Percentiles rank a stretch among this genome's conserved stretches.
These are phyloP conservation scores for Apocheima hispidaria DNA, from an alignment of 2,888 invertebrate genomes.

Conservation along the genomic window DNA sequence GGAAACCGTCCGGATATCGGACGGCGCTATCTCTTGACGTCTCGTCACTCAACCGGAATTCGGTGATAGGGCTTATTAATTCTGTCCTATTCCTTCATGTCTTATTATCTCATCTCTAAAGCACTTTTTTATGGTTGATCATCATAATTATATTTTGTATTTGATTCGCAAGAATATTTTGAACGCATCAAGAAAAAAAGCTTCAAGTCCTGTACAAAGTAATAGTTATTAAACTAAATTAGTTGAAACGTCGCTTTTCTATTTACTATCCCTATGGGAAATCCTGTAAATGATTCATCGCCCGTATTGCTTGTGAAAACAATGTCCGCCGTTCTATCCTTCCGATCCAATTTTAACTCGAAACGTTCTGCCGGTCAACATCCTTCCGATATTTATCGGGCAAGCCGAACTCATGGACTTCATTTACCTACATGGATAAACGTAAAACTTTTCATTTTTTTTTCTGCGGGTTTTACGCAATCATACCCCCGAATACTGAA, in stretches of 20 bases:
- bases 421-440: slow-evolving; percentile 19
- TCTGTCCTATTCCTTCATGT: slow-evolving; percentile 28
- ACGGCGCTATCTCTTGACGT: slow-evolving; percentile 53
- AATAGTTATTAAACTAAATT: slow-evolving; percentile 16
- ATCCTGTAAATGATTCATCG: slow-evolving; percentile 43
- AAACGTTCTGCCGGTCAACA: slow-evolving; percentile 38
- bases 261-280: slow-evolving; percentile 36
- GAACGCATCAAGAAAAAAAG: not conserved
- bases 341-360: slow-evolving; percentile 43
- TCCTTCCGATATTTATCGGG: slow-evolving; percentile 33
- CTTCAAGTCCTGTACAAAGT: too few species aligned
- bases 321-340: slow-evolving; percentile 36
- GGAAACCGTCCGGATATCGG: slow-evolving; percentile 55
- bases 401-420: slow-evolving; percentile 11
- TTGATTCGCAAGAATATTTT: not conserved
- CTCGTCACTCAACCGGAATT: slow-evolving; percentile 39
- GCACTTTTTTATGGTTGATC: too few species aligned
- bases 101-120: too few species aligned
- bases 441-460: slow-evolving; percentile 11
- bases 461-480: not conserved
- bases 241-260: slow-evolving; percentile 26
- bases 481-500: too few species aligned
- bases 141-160: too few species aligned
- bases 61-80: slow-evolving; percentile 36
- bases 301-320: slow-evolving; percentile 34